These are phyloP conservation scores for Saguinus imperator DNA, from an alignment of 2,113 vertebrate species.

Conservation along the genomic window DNA sequence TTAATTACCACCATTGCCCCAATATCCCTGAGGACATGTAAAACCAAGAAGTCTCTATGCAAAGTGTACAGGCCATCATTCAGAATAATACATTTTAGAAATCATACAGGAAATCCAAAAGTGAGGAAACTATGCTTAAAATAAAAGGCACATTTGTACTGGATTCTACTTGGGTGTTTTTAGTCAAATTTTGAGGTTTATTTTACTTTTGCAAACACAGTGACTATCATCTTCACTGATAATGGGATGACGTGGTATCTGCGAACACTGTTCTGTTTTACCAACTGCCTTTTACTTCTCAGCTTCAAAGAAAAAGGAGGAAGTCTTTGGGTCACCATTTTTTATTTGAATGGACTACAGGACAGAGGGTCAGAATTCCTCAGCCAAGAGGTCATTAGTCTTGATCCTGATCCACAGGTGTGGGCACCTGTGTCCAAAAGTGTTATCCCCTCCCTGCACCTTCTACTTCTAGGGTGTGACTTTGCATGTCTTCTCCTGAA, in stretches of 20 bases:
- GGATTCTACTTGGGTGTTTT: not conserved
- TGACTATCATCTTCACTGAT: not conserved
- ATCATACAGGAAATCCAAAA: not conserved
- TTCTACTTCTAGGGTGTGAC: not conserved
- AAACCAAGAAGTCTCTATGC: not conserved
- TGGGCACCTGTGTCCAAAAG: fast-evolving
- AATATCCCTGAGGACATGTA: fast-evolving
- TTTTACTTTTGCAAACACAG: not conserved
- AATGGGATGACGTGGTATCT: not conserved
- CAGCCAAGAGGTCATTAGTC: fast-evolving
- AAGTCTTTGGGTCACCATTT: not conserved
- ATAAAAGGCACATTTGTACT: not conserved
- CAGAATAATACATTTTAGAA: not conserved
- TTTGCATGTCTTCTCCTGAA: not conserved
- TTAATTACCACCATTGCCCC: fast-evolving
- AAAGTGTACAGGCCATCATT: fast-evolving
- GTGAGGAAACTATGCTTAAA: not conserved
- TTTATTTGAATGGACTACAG: not conserved
- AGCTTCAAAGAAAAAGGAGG: too few relatives aligned
- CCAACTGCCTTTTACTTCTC: not conserved
- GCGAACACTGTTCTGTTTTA: not conserved
- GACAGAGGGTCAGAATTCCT: not conserved
- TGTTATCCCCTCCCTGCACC: not conserved
- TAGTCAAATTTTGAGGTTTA: not conserved
- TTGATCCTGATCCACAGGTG: fast-evolving